Percentiles rank a stretch among this genome's conserved stretches.
Conservation (phyloP, 1,140 invertebrate genomes). For the Drosophila nasuta region DNA sequence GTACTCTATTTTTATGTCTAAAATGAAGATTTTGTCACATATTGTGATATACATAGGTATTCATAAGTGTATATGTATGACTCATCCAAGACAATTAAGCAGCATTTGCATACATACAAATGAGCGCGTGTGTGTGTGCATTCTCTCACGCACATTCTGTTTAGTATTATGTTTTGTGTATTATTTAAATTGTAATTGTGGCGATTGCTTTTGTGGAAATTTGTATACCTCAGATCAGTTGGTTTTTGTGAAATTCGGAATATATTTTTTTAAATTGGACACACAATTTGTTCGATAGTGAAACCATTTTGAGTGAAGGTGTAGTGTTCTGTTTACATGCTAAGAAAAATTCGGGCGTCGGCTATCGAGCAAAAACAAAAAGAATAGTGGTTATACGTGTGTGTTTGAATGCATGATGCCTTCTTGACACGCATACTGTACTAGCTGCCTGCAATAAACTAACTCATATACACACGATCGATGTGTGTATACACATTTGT, state of each 20-base stretch:
- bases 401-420: conserved; percentile 15
- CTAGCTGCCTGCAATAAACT: conserved; percentile 12
- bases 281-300: background rate
- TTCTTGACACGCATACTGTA: conserved; percentile 25
- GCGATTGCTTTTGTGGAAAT: background rate
- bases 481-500: conserved; percentile 9
- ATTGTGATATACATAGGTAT: background rate
- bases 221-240: background rate
- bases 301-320: conserved; percentile 16
- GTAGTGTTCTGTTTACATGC: background rate
- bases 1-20: background rate
- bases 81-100: conserved; percentile 17
- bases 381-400: conserved; percentile 8
- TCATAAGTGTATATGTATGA: conserved; percentile 24
- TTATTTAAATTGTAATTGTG: background rate
- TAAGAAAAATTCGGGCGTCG: conserved; percentile 37
- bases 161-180: conserved; percentile 6
- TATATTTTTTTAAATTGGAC: background rate
- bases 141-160: conserved; percentile 3
- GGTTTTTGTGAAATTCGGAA: too few species aligned
- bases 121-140: background rate
- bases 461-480: background rate
- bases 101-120: conserved; percentile 14
- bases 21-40: background rate
- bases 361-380: conserved; percentile 23